Base-by-base conservation (phyloP, 64 coral and sea anemone species). In the Hydrozoanthus tunicans region DNA sequence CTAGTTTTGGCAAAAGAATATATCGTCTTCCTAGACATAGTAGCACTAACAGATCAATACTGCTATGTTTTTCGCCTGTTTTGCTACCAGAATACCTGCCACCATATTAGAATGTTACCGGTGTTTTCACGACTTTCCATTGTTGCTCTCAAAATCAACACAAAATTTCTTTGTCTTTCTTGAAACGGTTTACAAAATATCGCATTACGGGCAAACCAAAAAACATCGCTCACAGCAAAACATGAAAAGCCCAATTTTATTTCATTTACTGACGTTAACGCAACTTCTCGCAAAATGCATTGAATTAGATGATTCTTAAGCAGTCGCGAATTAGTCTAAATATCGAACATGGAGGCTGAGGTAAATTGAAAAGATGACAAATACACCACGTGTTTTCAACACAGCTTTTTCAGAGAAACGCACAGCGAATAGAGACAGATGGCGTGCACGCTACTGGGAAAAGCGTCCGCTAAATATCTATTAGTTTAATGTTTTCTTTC, bases 181-280 rank as follows among this genome's bases (percentile, higher is more conserved):
- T 17, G 81, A 85, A 62, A 85, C 51, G 81, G 51, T 85, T 70
- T 80, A 61, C 78, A 80, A 69, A 85, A 85, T 70, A 85, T 85
- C 81, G 13, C 51, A 85, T 85, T 70, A 11, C 81, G 51, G 8
- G 63, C 51, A 11, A 10, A 10, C 7, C 14, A 85, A 70, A 69
- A 69, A 62, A 25, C 62, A 53, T 69, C 3, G 24, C 66, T 65
- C 11, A 54, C 15, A 56, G 15, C 9, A 20, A 62, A 85, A 85
- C 5, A 63, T 20, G 51, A 3, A 62, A 54, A 55, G 81, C 51
- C 26, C 24, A 64, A 57, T 69, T 85, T 70, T 55, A 69, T 23
- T 43, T 43, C 32, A 43, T 43, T 43, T 43, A 43, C 32, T 43
- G 32, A 69, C 24, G 6, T 69, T 20, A 14, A 69, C 6, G 15